Conservation (phyloP, 2,797 vertebrate genomes). For the Sebastes iracundus region DNA sequence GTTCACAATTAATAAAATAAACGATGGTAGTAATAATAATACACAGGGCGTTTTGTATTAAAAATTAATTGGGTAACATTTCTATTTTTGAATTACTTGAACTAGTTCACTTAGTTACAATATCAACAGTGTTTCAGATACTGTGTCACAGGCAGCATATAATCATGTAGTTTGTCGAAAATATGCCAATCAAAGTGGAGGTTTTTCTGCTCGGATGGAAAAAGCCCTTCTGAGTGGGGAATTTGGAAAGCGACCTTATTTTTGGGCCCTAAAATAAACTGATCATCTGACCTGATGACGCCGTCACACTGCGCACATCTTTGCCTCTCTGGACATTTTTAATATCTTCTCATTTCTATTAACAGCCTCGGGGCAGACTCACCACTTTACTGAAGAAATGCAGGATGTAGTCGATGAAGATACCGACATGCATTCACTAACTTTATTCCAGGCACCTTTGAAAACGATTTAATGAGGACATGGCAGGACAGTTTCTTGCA, state of each 20-base stretch:
- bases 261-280: conserved; percentile 79
- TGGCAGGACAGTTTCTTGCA: background rate
- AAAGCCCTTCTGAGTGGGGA: conserved; percentile 15
- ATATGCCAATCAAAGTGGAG: background rate
- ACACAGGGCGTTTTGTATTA: background rate
- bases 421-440: background rate
- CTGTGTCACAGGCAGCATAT: background rate
- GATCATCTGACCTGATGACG: conserved; percentile 75
- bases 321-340: conserved; percentile 43
- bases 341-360: conserved; percentile 11
- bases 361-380: background rate
- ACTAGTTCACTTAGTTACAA: background rate
- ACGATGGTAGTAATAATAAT: background rate
- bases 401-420: background rate
- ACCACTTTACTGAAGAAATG: background rate
- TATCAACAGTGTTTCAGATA: background rate
- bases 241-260: conserved; percentile 74
- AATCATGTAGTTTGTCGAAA: background rate
- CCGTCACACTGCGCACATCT: conserved; percentile 56
- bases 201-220: conserved; percentile 6
- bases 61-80: background rate
- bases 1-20: background rate
- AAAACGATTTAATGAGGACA: background rate
- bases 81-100: background rate
- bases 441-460: background rate